phyloP scores from a whole-genome alignment of 2,797 vertebrate genomes.

The Rhincodon typus region DNA sequence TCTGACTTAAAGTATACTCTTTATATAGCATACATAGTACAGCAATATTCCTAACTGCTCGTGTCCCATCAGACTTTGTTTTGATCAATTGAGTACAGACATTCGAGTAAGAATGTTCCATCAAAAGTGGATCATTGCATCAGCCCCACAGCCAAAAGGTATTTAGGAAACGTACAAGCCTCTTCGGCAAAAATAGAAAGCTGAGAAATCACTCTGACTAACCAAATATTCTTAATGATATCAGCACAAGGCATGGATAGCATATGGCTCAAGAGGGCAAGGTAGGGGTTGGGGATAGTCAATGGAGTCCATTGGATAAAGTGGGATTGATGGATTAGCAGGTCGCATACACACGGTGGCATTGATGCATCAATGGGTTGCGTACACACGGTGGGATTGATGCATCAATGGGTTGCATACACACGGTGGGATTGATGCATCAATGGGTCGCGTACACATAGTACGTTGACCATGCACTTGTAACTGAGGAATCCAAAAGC shows the following conservation, averaged over 20 bases:
- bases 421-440: no score
- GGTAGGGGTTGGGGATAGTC: neutral
- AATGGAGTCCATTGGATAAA: neutral
- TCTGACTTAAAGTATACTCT: neutral
- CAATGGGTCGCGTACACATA: no score
- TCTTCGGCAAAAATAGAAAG: neutral
- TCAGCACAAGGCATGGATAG: neutral
- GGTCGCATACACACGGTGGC: neutral
- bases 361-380: no score
- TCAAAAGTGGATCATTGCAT: neutral
- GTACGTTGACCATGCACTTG: neutral
- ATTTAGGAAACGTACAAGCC: neutral
- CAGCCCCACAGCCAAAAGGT: neutral
- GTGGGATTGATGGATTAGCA: neutral
- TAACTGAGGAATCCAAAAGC: neutral
- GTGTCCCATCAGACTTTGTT: neutral
- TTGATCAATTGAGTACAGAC: neutral
- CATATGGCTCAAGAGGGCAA: neutral
- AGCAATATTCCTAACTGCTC: neutral
- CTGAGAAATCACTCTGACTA: neutral
- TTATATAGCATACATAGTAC: neutral
- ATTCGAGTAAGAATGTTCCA: neutral
- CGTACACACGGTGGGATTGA: no score
- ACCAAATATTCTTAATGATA: neutral
- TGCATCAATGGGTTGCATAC: no score